Percentiles rank a stretch among this genome's conserved stretches.
phyloP scores from a whole-genome alignment of 2,113 vertebrate genomes.

The Riparia riparia region DNA sequence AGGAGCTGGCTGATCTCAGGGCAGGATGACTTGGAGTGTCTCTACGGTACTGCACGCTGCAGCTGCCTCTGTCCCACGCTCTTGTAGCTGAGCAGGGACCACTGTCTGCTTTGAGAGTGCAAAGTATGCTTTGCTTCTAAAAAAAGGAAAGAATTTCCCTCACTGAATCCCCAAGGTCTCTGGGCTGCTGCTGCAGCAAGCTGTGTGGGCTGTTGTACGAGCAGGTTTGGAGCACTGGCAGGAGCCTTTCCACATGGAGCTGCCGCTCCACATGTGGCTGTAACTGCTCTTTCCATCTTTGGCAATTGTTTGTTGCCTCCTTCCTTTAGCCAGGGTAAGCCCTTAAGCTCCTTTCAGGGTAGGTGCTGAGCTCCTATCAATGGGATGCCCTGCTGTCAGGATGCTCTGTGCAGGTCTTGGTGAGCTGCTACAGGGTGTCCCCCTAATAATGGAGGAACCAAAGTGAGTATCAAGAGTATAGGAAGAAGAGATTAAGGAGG shows the following conservation, averaged over 20 bases:
- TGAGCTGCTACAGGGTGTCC: neutral
- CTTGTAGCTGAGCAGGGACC: constrained; percentile 71
- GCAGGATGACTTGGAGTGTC: constrained; percentile 94
- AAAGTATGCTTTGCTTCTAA: constrained; percentile 63
- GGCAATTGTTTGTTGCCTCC: neutral
- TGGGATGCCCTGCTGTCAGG: neutral
- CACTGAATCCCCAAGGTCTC: neutral
- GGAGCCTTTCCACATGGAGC: neutral
- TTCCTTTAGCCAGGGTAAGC: neutral
- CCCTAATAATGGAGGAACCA: neutral
- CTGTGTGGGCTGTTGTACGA: neutral
- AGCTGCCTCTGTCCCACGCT: constrained; percentile 71
- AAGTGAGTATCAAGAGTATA: neutral
- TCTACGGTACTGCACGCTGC: constrained; percentile 89
- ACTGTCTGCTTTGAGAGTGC: constrained; percentile 69
- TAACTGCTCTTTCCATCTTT: neutral
- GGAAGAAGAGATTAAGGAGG: neutral
- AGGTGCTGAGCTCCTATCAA: neutral
- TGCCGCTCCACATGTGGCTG: neutral
- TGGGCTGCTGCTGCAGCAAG: constrained; percentile 16
- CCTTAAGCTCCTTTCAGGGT: neutral
- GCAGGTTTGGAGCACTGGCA: neutral
- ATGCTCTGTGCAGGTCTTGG: neutral
- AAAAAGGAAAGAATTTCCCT: neutral
- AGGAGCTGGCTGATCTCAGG: constrained; percentile 98